Evolutionary conservation across 2,888 invertebrate genomes (phyloP), one percentile per base, ranked within the genome.

Genomic region (Lydus trimaculatus): DNA sequence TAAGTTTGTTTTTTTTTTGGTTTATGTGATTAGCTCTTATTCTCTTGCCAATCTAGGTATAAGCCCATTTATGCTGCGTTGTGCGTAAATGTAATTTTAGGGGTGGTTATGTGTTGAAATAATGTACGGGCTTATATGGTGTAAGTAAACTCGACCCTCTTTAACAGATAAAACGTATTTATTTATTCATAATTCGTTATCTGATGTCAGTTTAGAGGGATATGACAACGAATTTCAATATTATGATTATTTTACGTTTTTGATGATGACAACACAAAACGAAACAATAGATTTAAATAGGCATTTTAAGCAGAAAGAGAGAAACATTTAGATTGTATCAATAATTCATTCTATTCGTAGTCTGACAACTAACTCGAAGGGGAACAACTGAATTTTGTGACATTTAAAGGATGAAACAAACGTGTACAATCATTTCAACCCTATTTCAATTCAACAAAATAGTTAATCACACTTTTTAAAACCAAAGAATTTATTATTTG

Each of bases 271-370:
- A 56, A 56, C 25, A 56, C 5, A 56, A 15, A 56, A 28, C 20
- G 25, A 28, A 56, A 56, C 56, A 56, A 56, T 28, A 2, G 6
- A 56, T 13, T 28, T 7, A 15, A 56, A 56, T 56, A 25, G 28
- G 6, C 28, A 28, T 25, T 56, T 56, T 25, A 23, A 56, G 15
- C 13, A 23, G 25, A 48, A 48, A 48, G 48, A 48, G 9, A 36
- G 36, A 36, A 20, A 48, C 48, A 20, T 48, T 48, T 20, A 48
- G 48, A 28, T 28, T 56, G 15, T 15, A 56, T 56, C 56, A 56
- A 56, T 56, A 56, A 56, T 28, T 56, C 56, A 56, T 56, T 28
- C 28, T 28, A 56, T 56, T 56, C n/a, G n/a, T 13, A 56, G 13
- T 48, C 48, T 48, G 48, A 48, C 48, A 48, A 48, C 48, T 48